Percentiles rank a stretch among this genome's conserved stretches.
Conservation (phyloP, 2,113 vertebrate species). For the Ursus arctos region DNA sequence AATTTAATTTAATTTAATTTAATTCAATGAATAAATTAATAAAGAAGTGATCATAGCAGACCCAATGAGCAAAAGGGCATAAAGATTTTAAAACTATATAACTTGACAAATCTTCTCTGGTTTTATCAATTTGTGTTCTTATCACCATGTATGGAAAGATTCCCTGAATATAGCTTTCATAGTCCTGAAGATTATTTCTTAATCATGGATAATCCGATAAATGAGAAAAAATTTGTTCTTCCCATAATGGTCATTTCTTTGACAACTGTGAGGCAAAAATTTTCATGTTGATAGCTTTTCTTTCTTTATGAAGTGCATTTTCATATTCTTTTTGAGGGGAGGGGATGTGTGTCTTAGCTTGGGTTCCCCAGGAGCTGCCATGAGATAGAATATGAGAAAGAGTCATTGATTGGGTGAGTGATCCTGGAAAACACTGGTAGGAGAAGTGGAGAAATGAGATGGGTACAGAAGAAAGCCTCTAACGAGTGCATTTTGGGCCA, state of each 20-base stretch:
- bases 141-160: not conserved
- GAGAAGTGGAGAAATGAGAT: not conserved
- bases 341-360: not conserved
- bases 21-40: not conserved
- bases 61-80: not conserved
- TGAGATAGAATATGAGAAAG: not conserved
- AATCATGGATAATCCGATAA: not conserved
- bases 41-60: not conserved
- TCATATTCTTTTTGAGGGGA: accelerated
- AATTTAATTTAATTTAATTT: not conserved
- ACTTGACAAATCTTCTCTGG: not conserved
- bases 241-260: not conserved
- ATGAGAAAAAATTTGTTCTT: not conserved
- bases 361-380: not conserved
- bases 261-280: not conserved
- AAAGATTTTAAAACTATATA: not conserved
- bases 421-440: not conserved
- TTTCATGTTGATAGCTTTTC: not conserved
- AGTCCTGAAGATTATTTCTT: not conserved
- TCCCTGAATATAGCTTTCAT: not conserved
- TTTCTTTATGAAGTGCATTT: not conserved
- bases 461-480: not conserved
- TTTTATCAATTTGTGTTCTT: not conserved
- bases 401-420: not conserved
- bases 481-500: not conserved